Evolutionary conservation across 2,113 vertebrate genomes (phyloP), one percentile per base, ranked within the genome.

Genomic region (Cynocephalus volans): DNA sequence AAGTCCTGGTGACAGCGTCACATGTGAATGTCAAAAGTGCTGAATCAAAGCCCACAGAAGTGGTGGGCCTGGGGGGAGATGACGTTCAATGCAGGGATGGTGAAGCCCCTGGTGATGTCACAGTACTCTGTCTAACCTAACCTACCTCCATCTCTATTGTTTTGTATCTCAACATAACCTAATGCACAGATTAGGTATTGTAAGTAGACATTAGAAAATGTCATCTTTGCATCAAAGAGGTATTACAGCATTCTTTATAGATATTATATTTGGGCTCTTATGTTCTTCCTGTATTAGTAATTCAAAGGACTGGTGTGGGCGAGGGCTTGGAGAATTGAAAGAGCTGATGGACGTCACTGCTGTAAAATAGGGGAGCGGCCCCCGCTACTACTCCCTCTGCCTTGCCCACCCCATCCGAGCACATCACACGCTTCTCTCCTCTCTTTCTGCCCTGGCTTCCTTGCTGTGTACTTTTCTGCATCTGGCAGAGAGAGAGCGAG

Each of bases 31-130:
- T 36, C 21, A 24, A 56, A 23, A 19, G 15, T 2, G 0, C 65
- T 8, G 19, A 50, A 18, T 12, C 18, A 4, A 88, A 67, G 19
- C 1, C 3, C 5, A 3, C 1, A 0, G 0, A 1, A 4, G 2
- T 2, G 17, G 52, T 18, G 10, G 31, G 13, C 3, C 33, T 0
- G 0, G 10, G 28, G 41, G 28, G 21, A 0, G 21, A 41, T 41
- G 41, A 28, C 1, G 4, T 13, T n/a, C 6, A 6, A 8, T 12
- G 33, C n/a, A 9, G n/a, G 64, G 50, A 21, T 0, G 0, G 18
- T 2, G 33, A 52, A 45, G 52, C 5, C 19, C 14, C 31, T 1
- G 28, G 41, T 1, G 9, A 33, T 6, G 10, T 31, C 18, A 0
- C 50, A 62, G 17, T 10, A 3, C 14, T 26, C 10, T 48, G 18